Percentiles rank a stretch among this genome's conserved stretches.
These are phyloP conservation scores for Dendroctonus ponderosae DNA, from an alignment of 1,140 invertebrate genomes.

Conservation along the genomic window DNA sequence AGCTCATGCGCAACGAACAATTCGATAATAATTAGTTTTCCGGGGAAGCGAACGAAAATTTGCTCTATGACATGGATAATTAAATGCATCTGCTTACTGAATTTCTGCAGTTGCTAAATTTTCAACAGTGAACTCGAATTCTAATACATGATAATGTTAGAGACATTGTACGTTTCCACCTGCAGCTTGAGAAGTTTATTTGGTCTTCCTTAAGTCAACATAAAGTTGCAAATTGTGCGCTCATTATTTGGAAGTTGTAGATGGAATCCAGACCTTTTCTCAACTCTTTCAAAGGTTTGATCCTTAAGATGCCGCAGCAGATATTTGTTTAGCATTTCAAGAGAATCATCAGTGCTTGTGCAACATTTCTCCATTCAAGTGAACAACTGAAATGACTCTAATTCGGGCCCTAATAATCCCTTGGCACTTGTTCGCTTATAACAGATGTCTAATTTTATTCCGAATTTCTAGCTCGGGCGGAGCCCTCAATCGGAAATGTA, in stretches of 20 bases:
- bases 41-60: slow-evolving; percentile 1
- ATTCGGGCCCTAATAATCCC: not conserved
- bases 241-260: too few relatives aligned
- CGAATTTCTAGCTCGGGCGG: not conserved
- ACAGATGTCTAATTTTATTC: slow-evolving; percentile 12
- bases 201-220: too few relatives aligned
- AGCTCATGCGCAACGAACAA: slow-evolving; percentile 14
- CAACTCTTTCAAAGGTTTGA: too few relatives aligned
- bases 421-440: slow-evolving; percentile 19
- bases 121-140: not conserved
- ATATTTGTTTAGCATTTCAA: slow-evolving; percentile 7
- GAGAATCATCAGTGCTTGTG: not conserved
- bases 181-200: too few relatives aligned
- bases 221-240: too few relatives aligned
- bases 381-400: too few relatives aligned
- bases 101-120: slow-evolving; percentile 2
- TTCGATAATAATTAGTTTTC: slow-evolving; percentile 16
- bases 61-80: slow-evolving; percentile 1
- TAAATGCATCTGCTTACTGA: slow-evolving; percentile 4
- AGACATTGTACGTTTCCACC: too few relatives aligned
- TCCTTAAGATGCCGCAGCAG: too few relatives aligned
- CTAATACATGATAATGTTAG: not conserved
- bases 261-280: too few relatives aligned
- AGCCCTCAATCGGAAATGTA: slow-evolving; percentile 21
- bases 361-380: not conserved